Evolutionary conservation across 2,888 invertebrate species (phyloP), one percentile per base, ranked within the genome.

Genomic region (Acronicta alni): DNA sequence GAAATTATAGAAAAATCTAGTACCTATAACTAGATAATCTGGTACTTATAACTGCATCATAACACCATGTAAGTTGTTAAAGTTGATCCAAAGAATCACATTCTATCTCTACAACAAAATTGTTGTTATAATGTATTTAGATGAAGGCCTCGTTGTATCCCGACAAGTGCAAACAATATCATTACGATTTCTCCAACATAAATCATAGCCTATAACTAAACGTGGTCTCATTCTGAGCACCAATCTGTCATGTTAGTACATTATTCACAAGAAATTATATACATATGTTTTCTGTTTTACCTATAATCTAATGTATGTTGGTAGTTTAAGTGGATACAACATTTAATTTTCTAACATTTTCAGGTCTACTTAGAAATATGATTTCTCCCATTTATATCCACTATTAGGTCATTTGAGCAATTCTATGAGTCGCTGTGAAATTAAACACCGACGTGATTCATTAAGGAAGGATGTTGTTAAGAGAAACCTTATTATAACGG

Each of bases 401-500:
- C 12, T 46, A 16, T 44, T 23, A 17, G 10, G 26, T 59, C 41
- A 66, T 56, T 66, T 52, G 23, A 42, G 35, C 15, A 30, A 52
- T 55, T 52, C 59, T 26, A 48, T 42, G 20, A 48, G 38, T 12
- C 9, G 30, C 18, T 42, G 4, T 52, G 47, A 64, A 53, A 56
- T 57, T 52, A 59, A 46, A 46, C n/a, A 48, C 43, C 49, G n/a
- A 49, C 32, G 54, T 61, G 66, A 65, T 45, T 61, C 44, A 60
- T 59, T 57, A 42, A 48, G 57, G 48, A 72, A 67, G 68, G 69
- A 69, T 57, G 65, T 62, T 37, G 57, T 55, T 47, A 46, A 51
- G 42, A 47, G 67, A 62, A 71, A 44, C 46, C 55, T 47, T 45
- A 54, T 44, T 60, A 57, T 60, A 58, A 54, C 57, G 53, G 57